These are phyloP conservation scores for Leptinotarsa lineolata DNA, from an alignment of 1,140 invertebrate species.

Conservation along the genomic window DNA sequence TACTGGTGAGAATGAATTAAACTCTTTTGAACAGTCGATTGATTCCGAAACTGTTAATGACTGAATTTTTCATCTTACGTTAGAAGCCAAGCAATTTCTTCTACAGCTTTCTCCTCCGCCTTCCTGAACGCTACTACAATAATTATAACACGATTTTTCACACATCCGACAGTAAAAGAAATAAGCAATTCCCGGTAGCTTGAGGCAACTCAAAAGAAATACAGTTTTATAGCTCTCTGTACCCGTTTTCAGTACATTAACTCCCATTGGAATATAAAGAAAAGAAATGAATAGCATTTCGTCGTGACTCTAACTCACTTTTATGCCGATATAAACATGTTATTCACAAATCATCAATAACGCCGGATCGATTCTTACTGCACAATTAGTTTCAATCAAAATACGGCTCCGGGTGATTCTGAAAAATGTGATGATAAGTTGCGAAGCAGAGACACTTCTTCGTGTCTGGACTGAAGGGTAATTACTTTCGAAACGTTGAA, in stretches of 20 bases:
- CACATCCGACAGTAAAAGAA: neutral
- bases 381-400: constrained; percentile 19
- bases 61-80: too few species aligned
- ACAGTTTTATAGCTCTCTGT: constrained; percentile 1
- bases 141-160: neutral
- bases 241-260: constrained; percentile 20
- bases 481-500: neutral
- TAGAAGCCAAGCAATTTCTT: too few species aligned
- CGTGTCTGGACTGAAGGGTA: neutral
- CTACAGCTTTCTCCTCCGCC: neutral
- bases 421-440: constrained; percentile 8
- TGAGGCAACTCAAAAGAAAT: constrained; percentile 6
- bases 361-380: constrained; percentile 10
- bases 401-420: neutral
- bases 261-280: constrained; percentile 2
- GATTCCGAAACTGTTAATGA: too few species aligned
- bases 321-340: constrained; percentile 23
- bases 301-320: constrained; percentile 23
- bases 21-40: too few species aligned
- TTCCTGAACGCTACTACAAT: neutral
- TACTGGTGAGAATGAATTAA: too few species aligned
- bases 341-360: constrained; percentile 26
- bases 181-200: constrained; percentile 14
- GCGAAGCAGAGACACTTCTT: constrained; percentile 7
- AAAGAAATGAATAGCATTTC: constrained; percentile 23